phyloP scores from a whole-genome alignment of 1,140 invertebrate species.

The Dendroctonus valens region DNA sequence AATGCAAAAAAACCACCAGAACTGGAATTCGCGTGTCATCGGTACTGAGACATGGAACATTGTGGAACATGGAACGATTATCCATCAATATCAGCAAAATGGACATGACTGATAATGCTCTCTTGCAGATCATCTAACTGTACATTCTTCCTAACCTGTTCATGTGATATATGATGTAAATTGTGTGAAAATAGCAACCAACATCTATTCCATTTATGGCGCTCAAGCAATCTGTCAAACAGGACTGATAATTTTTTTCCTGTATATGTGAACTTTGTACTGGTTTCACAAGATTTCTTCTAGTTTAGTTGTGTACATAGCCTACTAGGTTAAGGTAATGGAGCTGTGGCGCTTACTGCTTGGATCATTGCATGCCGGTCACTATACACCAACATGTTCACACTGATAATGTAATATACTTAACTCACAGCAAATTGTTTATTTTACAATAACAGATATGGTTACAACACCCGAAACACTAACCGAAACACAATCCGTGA shows the following conservation, averaged over 20 bases:
- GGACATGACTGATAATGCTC: slow-evolving; percentile 33
- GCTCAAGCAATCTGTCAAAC: slow-evolving; percentile 39
- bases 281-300: slow-evolving; percentile 31
- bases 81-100: slow-evolving; percentile 30
- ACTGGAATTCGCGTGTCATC: slow-evolving; percentile 34
- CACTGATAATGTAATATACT: slow-evolving; percentile 33
- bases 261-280: slow-evolving; percentile 35
- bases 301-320: slow-evolving; percentile 31
- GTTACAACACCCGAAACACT: slow-evolving; percentile 49
- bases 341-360: slow-evolving; percentile 30
- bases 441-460: slow-evolving; percentile 50
- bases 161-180: slow-evolving; percentile 35
- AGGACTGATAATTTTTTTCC: slow-evolving; percentile 38
- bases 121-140: slow-evolving; percentile 46
- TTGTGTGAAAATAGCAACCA: slow-evolving; percentile 47
- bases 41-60: slow-evolving; percentile 31
- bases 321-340: slow-evolving; percentile 10
- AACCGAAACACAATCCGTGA: slow-evolving; percentile 49
- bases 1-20: slow-evolving; percentile 37
- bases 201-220: slow-evolving; percentile 12
- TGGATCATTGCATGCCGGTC: slow-evolving; percentile 34
- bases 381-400: slow-evolving; percentile 34
- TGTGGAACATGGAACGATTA: slow-evolving; percentile 4
- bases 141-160: slow-evolving; percentile 42
- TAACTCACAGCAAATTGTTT: slow-evolving; percentile 43